These are phyloP conservation scores for Andrena flavipes DNA, from an alignment of 2,888 invertebrate species.

Conservation along the genomic window DNA sequence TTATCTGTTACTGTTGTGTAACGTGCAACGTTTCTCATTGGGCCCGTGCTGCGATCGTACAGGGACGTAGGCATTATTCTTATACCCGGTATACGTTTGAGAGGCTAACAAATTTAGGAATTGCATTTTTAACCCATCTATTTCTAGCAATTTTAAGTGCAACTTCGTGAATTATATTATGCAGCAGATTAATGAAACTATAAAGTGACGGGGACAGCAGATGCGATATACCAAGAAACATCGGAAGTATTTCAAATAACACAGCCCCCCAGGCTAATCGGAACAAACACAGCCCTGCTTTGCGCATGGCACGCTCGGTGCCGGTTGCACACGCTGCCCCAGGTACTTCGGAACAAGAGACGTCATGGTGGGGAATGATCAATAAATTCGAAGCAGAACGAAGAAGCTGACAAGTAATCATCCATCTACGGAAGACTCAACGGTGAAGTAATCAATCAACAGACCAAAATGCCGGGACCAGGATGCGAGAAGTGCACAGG, in stretches of 20 bases:
- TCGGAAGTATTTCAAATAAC: not conserved
- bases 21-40: slow-evolving; percentile 41
- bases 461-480: slow-evolving; percentile 81
- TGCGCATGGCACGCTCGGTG: slow-evolving; percentile 76
- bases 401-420: slow-evolving; percentile 68
- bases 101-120: not conserved
- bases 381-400: slow-evolving; percentile 79
- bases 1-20: slow-evolving; percentile 41
- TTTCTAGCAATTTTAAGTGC: not conserved
- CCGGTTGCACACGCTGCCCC: slow-evolving; percentile 75
- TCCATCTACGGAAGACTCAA: slow-evolving; percentile 48
- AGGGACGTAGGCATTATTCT: slow-evolving; percentile 22
- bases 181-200: not conserved
- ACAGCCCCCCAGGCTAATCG: not conserved
- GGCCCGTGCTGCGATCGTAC: slow-evolving; percentile 16
- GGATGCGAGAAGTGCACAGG: slow-evolving; percentile 81
- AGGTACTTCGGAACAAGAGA: slow-evolving; percentile 26
- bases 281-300: slow-evolving; percentile 63
- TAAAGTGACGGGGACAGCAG: not conserved
- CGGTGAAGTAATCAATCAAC: slow-evolving; percentile 28
- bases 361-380: slow-evolving; percentile 78
- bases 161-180: not conserved
- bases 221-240: not conserved
- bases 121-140: not conserved
- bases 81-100: not conserved